Percentiles rank a stretch among this genome's conserved stretches.
Conservation (phyloP, 2,888 invertebrate genomes). For the Scelioninae gen. 2 region DNA sequence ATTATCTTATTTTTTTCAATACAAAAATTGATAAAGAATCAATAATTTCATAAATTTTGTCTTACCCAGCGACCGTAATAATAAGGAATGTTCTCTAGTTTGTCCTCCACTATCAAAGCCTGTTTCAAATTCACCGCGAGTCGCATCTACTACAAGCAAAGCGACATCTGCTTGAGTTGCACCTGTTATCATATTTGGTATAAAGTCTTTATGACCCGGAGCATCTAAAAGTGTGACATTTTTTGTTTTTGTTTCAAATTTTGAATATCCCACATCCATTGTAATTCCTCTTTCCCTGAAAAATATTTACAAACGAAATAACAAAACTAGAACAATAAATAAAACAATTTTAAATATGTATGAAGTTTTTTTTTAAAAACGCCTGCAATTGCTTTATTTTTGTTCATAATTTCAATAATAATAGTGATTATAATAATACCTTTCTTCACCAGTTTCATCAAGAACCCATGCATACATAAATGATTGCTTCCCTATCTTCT, state of each 20-base stretch:
- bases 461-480: conserved; percentile 99
- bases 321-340: too few relatives aligned
- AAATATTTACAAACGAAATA: too few relatives aligned
- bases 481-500: conserved; percentile 97
- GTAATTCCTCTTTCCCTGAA: conserved; percentile 94
- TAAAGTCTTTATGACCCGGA: conserved; percentile 99
- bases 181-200: conserved; percentile 99
- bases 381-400: too few relatives aligned
- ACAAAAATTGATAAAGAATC: too few relatives aligned
- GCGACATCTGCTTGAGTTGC: conserved; percentile 99
- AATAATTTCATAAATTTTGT: not conserved
- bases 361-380: too few relatives aligned
- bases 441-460: conserved; percentile 98
- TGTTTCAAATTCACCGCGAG: conserved; percentile 98
- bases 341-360: too few relatives aligned
- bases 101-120: conserved; percentile 99
- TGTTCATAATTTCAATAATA: too few relatives aligned
- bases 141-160: conserved; percentile 95
- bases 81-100: conserved; percentile 96
- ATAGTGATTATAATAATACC: conserved; percentile 72
- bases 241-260: conserved; percentile 92
- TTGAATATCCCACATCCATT: conserved; percentile 97
- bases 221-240: conserved; percentile 92
- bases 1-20: too few relatives aligned
- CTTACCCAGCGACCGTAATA: conserved; percentile 86